Conservation (phyloP, 2,888 invertebrate genomes). For the Horisme vitalbata region DNA sequence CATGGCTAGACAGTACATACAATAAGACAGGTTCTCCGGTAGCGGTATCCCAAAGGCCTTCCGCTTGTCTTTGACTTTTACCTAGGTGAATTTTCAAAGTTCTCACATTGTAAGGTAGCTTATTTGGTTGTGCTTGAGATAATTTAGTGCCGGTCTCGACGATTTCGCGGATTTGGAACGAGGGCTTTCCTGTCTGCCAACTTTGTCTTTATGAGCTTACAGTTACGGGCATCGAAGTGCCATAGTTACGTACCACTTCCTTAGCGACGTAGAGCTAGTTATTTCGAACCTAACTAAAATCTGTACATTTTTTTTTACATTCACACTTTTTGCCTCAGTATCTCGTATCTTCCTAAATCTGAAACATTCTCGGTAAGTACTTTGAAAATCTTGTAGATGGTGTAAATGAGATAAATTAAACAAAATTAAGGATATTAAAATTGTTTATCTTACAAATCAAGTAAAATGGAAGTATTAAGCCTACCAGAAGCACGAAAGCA, state of each 20-base stretch:
- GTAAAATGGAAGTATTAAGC: conserved; percentile 6
- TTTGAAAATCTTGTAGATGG: too few species aligned
- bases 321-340: too few species aligned
- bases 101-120: conserved; percentile 37
- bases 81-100: conserved; percentile 35
- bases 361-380: too few species aligned
- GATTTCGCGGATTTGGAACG: conserved; percentile 42
- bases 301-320: too few species aligned
- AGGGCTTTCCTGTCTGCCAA: conserved; percentile 48
- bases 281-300: too few species aligned
- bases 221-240: conserved; percentile 18
- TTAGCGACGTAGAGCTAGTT: too few species aligned
- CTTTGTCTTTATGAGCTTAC: conserved; percentile 40
- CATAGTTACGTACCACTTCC: too few species aligned
- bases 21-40: too few species aligned
- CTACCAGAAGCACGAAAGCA: conserved; percentile 26
- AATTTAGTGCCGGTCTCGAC: conserved; percentile 38
- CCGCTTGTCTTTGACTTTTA: neutral
- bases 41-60: too few species aligned
- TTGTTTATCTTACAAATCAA: conserved; percentile 3
- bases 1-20: too few species aligned
- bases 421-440: neutral
- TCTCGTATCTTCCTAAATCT: too few species aligned
- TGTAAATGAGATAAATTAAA: neutral
- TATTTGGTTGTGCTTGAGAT: conserved; percentile 38